A percentile compares a stretch with the other conserved stretches of the same genome.
These are phyloP conservation scores for Calliopsis andreniformis DNA, from an alignment of 1,140 invertebrate species.

Conservation along the genomic window DNA sequence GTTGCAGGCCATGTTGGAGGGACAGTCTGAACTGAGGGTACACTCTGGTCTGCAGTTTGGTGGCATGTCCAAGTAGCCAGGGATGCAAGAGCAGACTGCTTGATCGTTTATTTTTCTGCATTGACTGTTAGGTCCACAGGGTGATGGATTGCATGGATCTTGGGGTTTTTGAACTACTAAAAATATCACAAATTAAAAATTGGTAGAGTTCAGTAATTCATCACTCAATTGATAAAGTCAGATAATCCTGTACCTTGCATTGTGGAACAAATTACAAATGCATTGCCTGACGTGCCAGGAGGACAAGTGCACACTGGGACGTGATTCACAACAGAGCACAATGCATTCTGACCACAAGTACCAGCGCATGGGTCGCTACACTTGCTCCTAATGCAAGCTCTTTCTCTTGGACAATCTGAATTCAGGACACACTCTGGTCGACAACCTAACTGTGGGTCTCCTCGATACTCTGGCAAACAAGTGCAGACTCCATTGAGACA, in stretches of 20 bases:
- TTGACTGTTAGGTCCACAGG: slow-evolving; percentile 88
- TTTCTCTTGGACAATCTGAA: slow-evolving; percentile 84
- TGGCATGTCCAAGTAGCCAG: slow-evolving; percentile 84
- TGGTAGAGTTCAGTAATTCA: no score
- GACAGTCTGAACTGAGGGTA: slow-evolving; percentile 78
- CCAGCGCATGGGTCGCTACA: slow-evolving; percentile 86
- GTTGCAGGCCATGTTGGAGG: slow-evolving; percentile 73
- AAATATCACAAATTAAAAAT: no score
- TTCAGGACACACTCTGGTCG: slow-evolving; percentile 87
- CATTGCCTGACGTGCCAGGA: slow-evolving; percentile 85
- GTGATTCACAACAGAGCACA: slow-evolving; percentile 87
- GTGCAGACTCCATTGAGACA: slow-evolving; percentile 81
- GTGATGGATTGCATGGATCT: slow-evolving; percentile 86
- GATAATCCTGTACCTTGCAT: slow-evolving; percentile 62
- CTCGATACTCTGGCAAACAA: slow-evolving; percentile 79
- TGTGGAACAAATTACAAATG: slow-evolving; percentile 83
- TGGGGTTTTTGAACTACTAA: slow-evolving; percentile 45
- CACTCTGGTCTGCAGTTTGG: slow-evolving; percentile 84
- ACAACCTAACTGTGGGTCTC: slow-evolving; percentile 82
- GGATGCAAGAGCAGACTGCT: slow-evolving; percentile 84
- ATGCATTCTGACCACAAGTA: slow-evolving; percentile 85
- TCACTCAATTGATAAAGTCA: no score
- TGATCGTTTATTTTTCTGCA: slow-evolving; percentile 85
- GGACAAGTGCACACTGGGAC: slow-evolving; percentile 86
- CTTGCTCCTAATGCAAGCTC: slow-evolving; percentile 85